phyloP scores from a whole-genome alignment of 2,797 vertebrate genomes.

The Psittacula echo region DNA sequence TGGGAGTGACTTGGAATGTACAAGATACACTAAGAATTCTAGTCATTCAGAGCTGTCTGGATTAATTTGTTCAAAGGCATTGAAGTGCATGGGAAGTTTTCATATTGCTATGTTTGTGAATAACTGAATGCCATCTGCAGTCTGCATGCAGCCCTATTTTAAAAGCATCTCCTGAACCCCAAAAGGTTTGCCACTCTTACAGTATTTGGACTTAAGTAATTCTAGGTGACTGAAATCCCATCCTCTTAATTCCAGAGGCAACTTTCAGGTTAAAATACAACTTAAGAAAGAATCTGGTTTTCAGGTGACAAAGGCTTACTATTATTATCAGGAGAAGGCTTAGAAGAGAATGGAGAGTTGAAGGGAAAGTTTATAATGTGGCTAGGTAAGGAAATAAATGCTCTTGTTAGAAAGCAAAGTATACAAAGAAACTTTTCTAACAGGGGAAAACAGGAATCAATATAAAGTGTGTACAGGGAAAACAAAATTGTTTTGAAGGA shows the following conservation, averaged over 20 bases:
- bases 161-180: not conserved
- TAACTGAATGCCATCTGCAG: not conserved
- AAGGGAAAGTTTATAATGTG: not conserved
- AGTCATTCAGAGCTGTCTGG: slow-evolving; percentile 19
- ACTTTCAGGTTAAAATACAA: not conserved
- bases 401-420: not conserved
- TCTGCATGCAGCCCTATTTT: not conserved
- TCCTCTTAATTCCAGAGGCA: not conserved
- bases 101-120: not conserved
- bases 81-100: not conserved
- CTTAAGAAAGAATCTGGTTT: not conserved
- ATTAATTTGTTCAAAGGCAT: not conserved
- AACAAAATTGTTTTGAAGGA: not conserved
- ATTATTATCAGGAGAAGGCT: not conserved
- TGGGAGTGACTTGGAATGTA: not conserved
- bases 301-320: not conserved
- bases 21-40: slow-evolving; percentile 26
- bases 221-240: not conserved
- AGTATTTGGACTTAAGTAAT: not conserved
- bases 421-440: not conserved
- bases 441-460: not conserved
- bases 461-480: not conserved
- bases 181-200: not conserved
- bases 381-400: not conserved
- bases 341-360: not conserved